Evolutionary conservation across 2,113 vertebrate genomes (phyloP).

Genomic region (Etheostoma spectabile): DNA sequence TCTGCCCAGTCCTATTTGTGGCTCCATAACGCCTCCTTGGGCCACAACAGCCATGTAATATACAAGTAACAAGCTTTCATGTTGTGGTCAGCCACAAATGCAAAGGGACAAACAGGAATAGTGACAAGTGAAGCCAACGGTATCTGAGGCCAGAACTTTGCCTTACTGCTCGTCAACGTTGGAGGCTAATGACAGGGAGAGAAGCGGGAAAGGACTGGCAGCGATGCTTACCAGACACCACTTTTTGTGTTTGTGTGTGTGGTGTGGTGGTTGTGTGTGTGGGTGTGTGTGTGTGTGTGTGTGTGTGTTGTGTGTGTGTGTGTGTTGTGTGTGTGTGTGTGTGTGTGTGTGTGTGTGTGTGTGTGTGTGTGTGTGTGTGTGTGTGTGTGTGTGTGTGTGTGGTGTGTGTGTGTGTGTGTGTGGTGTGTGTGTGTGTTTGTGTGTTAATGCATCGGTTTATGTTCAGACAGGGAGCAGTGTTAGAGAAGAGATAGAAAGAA

Average conservation of each 20-base stretch:
- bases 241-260: slow-evolving; percentile 36
- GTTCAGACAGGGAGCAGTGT: slow-evolving; percentile 52
- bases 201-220: slow-evolving; percentile 61
- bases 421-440: slow-evolving; percentile 23
- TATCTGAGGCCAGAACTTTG: slow-evolving; percentile 45
- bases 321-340: slow-evolving; percentile 36
- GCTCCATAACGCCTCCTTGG: slow-evolving; percentile 18
- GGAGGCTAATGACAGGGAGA: slow-evolving; percentile 66
- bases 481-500: slow-evolving; percentile 55
- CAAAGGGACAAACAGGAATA: slow-evolving; percentile 25
- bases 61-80: slow-evolving; percentile 13
- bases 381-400: slow-evolving; percentile 37
- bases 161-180: slow-evolving; percentile 40
- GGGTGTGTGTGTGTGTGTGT: slow-evolving; percentile 50
- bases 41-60: slow-evolving; percentile 10
- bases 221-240: slow-evolving; percentile 61
- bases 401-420: too few species aligned
- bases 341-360: slow-evolving; percentile 30
- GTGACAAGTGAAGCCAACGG: slow-evolving; percentile 40
- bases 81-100: slow-evolving; percentile 37
- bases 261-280: too few species aligned
- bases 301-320: slow-evolving; percentile 56
- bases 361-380: slow-evolving; percentile 54
- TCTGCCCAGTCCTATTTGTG: slow-evolving; percentile 5
- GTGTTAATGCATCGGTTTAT: slow-evolving; percentile 23